Base-by-base conservation (phyloP, 1,140 invertebrate species). In the Adoxophyes honmai region DNA sequence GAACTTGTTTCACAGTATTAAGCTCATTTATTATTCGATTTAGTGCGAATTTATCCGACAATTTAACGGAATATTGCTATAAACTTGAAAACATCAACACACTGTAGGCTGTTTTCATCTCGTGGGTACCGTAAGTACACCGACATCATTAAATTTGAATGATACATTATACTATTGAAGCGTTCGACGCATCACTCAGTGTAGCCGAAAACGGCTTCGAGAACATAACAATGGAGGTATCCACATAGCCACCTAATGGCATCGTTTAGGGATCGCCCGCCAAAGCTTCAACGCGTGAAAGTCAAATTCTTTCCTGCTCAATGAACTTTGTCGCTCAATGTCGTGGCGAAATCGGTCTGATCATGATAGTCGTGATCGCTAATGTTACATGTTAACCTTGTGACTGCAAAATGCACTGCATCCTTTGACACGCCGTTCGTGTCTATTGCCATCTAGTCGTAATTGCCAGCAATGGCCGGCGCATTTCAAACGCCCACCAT, bases 1-100 rank as follows among this genome's bases (percentile, higher is more conserved):
- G 75, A 79, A 78, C 66, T 61, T 52, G 53, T 16, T 60, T 42
- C 58, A 63, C 54, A 44, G 61, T 59, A 59, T 51, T 57, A 59
- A 62, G 60, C 63, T 75, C 70, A 70, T 78, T 77, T 76, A 63
- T 77, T 78, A 82, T 82, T 79, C 80, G 78, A 79, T 79, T 75
- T 73, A 70, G 60, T 61, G 57, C 58, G 6, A 16, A 48, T 48
- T 48, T 44, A 21, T 21, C 42, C 42, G n/a, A 21, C 21, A 28
- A 33, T 13, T 48, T 48, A 48, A 48, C 18, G 42, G n/a, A 48
- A 11, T 18, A 48, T 48, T 48, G 16, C 21, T 28, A 28, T 28
- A 28, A 28, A 28, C 21, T 3, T 28, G 21, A 10, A 28, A 11
- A 1, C 42, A 18, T 48, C 42, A 11, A 21, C n/a, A 48, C 42